Conservation (phyloP, 2,113 vertebrate genomes). For the Sitta europaea region DNA sequence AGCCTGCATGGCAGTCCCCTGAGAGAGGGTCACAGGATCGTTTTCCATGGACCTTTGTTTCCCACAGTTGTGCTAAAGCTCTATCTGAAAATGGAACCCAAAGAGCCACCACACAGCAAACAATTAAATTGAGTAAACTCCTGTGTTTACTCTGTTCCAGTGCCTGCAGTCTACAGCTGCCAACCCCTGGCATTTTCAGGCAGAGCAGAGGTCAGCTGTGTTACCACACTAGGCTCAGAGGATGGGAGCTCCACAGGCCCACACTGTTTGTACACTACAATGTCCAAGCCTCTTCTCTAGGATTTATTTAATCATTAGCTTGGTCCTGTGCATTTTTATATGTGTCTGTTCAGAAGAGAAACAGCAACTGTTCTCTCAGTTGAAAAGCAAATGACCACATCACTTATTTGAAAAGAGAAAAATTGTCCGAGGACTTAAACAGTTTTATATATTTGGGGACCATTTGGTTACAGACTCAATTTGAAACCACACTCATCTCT, state of each 20-base stretch:
- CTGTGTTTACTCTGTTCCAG: neutral
- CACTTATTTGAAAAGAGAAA: neutral
- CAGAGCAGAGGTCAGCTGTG: neutral
- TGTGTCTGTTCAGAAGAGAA: neutral
- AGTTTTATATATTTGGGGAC: neutral
- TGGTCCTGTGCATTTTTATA: slow-evolving; percentile 3
- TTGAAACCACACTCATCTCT: neutral
- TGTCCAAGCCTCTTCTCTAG: neutral
- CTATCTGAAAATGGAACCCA: neutral
- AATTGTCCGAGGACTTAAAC: neutral
- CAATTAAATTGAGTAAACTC: neutral
- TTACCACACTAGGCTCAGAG: neutral
- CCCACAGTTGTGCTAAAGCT: neutral
- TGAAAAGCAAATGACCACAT: slow-evolving; percentile 53
- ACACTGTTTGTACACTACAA: neutral
- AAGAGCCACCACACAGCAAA: neutral
- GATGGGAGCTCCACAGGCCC: neutral
- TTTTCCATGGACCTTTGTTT: neutral
- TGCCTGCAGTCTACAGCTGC: neutral
- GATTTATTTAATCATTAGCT: neutral
- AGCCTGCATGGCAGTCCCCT: neutral
- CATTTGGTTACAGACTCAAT: neutral
- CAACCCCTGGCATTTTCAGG: neutral
- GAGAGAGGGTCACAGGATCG: neutral
- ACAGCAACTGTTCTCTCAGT: slow-evolving; percentile 38